Conservation (phyloP, 2,888 invertebrate genomes). For the Villa cingulata region DNA sequence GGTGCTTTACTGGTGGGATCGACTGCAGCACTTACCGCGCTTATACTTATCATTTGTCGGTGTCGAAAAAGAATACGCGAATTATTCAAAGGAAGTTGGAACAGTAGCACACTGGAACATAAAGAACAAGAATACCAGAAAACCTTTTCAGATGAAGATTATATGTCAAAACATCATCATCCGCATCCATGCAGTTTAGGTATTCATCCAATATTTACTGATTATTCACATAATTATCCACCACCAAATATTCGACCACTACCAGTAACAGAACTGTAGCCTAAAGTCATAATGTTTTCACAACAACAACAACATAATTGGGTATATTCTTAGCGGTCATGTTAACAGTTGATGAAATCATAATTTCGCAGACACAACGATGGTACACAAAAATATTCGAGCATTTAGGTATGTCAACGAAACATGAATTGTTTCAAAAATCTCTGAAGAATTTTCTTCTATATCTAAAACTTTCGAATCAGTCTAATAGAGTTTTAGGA, state of each 20-base stretch:
- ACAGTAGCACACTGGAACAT: conserved; percentile 38
- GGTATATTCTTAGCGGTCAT: no score
- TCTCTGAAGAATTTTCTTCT: no score
- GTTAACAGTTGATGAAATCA: no score
- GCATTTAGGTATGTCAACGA: no score
- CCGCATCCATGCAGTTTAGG: conserved; percentile 33
- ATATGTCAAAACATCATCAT: conserved; percentile 37
- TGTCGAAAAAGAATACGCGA: conserved; percentile 68
- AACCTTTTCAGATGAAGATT: conserved; percentile 79
- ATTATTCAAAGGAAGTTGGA: conserved; percentile 53
- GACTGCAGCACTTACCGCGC: conserved; percentile 54
- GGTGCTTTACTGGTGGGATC: conserved; percentile 61
- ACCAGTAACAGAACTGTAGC: conserved; percentile 81
- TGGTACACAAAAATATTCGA: no score
- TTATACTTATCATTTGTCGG: conserved; percentile 61
- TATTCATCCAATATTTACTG: conserved; percentile 29
- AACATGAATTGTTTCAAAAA: no score
- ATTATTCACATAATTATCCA: conserved; percentile 39
- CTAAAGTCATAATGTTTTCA: no score
- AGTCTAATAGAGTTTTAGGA: no score
- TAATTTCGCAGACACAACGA: no score
- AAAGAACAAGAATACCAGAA: conserved; percentile 84
- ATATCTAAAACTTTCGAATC: no score
- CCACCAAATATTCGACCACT: conserved; percentile 58
- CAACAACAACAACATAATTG: no score